Evolutionary conservation across 2,888 invertebrate species (phyloP).

Genomic region (Eudasyphora cyanicolor): DNA sequence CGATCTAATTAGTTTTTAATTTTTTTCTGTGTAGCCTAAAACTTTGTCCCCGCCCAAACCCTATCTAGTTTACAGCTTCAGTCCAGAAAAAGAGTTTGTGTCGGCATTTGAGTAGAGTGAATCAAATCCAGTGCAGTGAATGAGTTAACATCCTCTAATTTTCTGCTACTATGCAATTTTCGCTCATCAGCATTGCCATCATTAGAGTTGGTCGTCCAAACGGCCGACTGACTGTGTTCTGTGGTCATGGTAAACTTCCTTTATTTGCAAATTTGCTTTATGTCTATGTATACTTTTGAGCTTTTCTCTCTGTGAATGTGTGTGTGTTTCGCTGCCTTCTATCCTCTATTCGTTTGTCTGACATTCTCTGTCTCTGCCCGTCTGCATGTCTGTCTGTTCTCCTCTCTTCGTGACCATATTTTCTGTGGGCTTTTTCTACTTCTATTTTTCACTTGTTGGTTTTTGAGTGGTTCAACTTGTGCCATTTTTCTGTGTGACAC

Average conservation of each 20-base stretch:
- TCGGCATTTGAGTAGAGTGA: neutral
- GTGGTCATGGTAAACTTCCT: conserved; percentile 58
- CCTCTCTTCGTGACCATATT: neutral
- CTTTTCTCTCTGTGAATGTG: conserved; percentile 10
- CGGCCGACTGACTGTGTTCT: neutral
- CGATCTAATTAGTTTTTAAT: no score
- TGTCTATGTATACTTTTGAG: conserved; percentile 55
- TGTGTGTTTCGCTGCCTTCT: conserved; percentile 16
- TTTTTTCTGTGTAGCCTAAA: no score
- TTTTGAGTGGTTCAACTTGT: conserved; percentile 54
- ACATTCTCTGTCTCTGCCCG: neutral
- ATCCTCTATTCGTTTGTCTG: conserved; percentile 23
- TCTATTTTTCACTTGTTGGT: conserved; percentile 29
- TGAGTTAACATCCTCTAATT: conserved; percentile 58
- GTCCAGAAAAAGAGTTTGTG: neutral
- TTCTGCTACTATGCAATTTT: conserved; percentile 60
- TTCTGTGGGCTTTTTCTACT: neutral
- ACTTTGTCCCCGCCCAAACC: neutral
- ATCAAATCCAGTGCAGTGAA: neutral
- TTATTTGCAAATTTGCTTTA: conserved; percentile 65
- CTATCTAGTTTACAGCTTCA: neutral
- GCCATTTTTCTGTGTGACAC: conserved; percentile 37
- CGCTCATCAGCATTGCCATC: neutral
- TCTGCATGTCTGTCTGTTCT: neutral
- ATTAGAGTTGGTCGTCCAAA: no score